Evolutionary conservation across 23 tunicate species (phyloP).

Genomic region (Halocynthia aurantium): DNA sequence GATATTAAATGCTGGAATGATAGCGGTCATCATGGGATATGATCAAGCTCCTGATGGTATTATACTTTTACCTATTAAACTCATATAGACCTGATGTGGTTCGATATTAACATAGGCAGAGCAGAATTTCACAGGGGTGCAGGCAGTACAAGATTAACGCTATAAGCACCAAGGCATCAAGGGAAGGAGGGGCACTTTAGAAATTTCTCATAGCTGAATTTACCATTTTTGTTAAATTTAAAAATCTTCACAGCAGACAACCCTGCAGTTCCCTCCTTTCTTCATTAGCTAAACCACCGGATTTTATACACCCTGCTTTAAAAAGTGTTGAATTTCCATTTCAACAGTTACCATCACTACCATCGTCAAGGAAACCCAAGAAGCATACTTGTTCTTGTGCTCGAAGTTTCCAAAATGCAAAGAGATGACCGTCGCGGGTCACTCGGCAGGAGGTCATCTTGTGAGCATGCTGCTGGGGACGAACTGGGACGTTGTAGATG

Average conservation of each 20-base stretch:
- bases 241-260: too few relatives aligned
- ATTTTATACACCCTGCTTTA: neutral
- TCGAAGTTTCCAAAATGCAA: neutral
- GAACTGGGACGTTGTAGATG: neutral
- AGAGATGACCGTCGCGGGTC: neutral
- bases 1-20: conserved; percentile 3
- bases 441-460: conserved; percentile 5
- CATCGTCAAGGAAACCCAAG: conserved; percentile 1
- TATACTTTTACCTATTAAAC: neutral
- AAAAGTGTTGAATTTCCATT: neutral
- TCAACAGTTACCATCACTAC: neutral
- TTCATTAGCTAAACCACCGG: too few relatives aligned
- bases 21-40: conserved; percentile 11
- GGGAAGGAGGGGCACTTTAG: too few relatives aligned
- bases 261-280: too few relatives aligned
- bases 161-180: too few relatives aligned
- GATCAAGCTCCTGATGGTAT: conserved; percentile 24
- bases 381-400: neutral
- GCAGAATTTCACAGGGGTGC: neutral
- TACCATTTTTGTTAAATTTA: too few relatives aligned
- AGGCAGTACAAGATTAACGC: too few relatives aligned
- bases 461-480: neutral
- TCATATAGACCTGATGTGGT: neutral
- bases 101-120: neutral
- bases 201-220: too few relatives aligned